Conservation (phyloP, 2,113 vertebrate genomes). For the Eretmochelys imbricata region DNA sequence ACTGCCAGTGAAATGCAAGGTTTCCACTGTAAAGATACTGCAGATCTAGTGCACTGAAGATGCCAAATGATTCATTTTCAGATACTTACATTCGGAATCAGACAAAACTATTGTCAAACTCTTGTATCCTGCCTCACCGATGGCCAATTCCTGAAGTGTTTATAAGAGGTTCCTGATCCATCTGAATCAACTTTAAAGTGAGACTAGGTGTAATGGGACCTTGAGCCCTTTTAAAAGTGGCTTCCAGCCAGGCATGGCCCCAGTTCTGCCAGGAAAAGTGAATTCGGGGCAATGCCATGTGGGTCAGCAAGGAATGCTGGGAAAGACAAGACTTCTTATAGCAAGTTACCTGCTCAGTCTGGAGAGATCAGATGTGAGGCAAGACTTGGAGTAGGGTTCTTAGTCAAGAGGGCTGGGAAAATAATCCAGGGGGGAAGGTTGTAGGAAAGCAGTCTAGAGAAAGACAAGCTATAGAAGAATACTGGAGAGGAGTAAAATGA, state of each 20-base stretch:
- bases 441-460: not conserved
- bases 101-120: not conserved
- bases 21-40: not conserved
- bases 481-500: not conserved
- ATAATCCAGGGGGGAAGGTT: not conserved
- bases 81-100: not conserved
- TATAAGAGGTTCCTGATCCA: not conserved
- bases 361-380: not conserved
- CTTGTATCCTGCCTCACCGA: not conserved
- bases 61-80: not conserved
- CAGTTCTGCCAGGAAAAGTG: not conserved
- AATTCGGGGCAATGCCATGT: not conserved
- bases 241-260: not conserved
- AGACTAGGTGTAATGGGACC: not conserved
- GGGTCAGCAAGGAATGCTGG: not conserved
- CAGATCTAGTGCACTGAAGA: not conserved
- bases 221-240: not conserved
- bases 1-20: not conserved
- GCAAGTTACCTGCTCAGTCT: fast-evolving
- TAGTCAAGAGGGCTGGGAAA: not conserved
- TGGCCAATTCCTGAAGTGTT: not conserved
- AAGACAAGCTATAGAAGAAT: not conserved
- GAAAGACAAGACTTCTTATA: fast-evolving
- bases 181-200: not conserved
- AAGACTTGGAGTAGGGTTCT: not conserved